Evolutionary conservation across 2,113 vertebrate species (phyloP), one percentile per base, ranked within the genome.

Genomic region (Laticauda laticaudata): DNA sequence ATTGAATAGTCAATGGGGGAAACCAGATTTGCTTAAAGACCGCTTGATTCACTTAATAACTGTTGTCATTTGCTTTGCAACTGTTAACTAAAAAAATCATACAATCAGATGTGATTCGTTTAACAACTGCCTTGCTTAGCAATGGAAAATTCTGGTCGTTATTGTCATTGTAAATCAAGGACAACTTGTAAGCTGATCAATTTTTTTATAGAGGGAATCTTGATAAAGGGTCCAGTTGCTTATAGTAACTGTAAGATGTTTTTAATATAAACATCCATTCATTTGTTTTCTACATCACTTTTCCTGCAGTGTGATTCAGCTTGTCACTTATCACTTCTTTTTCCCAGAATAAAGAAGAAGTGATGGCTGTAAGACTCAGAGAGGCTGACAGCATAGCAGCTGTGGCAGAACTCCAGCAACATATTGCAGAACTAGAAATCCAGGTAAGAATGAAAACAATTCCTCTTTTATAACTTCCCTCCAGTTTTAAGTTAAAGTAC

Each of bases 331-430:
- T 14, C 59, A 87, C 23, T 86, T 39, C n/a, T 12, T 86, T 26
- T 95, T 96, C 23, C 9, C 95, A 99, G 99, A 99, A 98, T 95
- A 99, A 99, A 93, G 99, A 99, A 96, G 99, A 99, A 94, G 98
- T 99, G 96, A 99, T 99, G 99, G 99, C 99, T 18, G 99, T 99
- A 85, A 98, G 99, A 94, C 98, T 99, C 91, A 97, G 99, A 53
- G 99, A 99, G 94, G 99, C 99, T 92, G 99, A 99, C 93, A 98
- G 98, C 96, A 99, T 99, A 8, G 99, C 99, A 88, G 98, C 98
- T 43, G 98, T 99, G 98, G 99, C 99, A 29, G 99, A 99, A 26
- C 98, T 99, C 11, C 99, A 98, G 90, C 99, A 99, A 92, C 99
- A 99, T 34, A 99, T 99, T 95, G 99, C 99, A 53, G 99, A 99